Conservation (phyloP, 2,113 vertebrate species). For the Callocephalon fimbriatum region DNA sequence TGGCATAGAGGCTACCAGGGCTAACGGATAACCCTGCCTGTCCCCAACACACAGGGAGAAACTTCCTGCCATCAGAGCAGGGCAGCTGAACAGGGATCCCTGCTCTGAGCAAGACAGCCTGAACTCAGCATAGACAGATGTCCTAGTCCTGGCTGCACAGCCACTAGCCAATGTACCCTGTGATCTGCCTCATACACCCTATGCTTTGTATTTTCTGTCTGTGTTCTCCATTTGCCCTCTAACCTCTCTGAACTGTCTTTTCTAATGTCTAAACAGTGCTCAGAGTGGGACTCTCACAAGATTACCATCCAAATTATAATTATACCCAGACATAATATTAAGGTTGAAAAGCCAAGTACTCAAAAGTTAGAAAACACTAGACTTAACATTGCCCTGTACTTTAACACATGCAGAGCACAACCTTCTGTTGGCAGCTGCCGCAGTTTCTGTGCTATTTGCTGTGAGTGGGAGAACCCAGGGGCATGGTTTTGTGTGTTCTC, state of each 20-base stretch:
- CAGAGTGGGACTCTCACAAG: neutral
- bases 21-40: neutral
- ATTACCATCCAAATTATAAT: neutral
- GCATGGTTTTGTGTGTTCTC: neutral
- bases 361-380: neutral
- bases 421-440: neutral
- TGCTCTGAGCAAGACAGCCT: neutral
- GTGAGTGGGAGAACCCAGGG: neutral
- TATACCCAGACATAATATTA: neutral
- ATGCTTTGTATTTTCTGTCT: neutral
- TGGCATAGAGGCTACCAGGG: accelerated
- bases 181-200: neutral
- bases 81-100: accelerated
- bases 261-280: neutral
- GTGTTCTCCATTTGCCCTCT: neutral
- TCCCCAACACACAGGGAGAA: neutral
- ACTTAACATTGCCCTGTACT: neutral
- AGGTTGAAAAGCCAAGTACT: neutral
- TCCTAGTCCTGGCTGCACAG: neutral
- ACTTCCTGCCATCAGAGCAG: accelerated
- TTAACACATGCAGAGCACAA: neutral
- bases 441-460: neutral
- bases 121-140: neutral
- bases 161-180: neutral
- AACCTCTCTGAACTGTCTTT: neutral